These are phyloP conservation scores for Astropecten irregularis DNA, from an alignment of 53 echinoderm and acorn worm genomes.

Conservation along the genomic window DNA sequence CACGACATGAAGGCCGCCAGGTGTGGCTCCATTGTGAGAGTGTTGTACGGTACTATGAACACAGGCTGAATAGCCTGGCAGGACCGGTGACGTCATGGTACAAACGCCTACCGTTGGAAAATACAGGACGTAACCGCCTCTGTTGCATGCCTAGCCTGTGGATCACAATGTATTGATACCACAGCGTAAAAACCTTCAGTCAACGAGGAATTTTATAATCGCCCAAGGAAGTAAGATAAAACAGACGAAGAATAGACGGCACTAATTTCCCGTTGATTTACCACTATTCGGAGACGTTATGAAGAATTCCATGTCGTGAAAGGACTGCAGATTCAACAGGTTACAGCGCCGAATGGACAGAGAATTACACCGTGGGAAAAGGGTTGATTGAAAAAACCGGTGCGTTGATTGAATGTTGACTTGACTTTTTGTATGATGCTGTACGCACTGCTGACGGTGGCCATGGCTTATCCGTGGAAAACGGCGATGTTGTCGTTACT, in stretches of 20 bases:
- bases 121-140: background rate
- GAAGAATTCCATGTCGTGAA: too few relatives aligned
- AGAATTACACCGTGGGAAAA: constrained; percentile 11
- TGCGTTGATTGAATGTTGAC: constrained; percentile 8
- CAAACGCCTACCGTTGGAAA: too few relatives aligned
- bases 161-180: too few relatives aligned
- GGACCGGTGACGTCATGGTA: constrained; percentile 14
- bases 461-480: constrained; percentile 14
- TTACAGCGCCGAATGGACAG: background rate
- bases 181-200: too few relatives aligned
- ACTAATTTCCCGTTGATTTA: background rate
- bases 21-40: constrained; percentile 34
- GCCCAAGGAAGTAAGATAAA: background rate
- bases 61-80: too few relatives aligned
- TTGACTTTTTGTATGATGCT: background rate
- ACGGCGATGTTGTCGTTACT: background rate
- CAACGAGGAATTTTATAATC: too few relatives aligned
- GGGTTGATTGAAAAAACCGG: background rate
- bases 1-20: constrained; percentile 25
- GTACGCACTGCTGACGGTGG: background rate
- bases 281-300: too few relatives aligned
- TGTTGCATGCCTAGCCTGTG: too few relatives aligned
- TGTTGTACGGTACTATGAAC: too few relatives aligned
- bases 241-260: background rate
- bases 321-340: background rate